These are phyloP conservation scores for Hypotaenidia philippensis DNA, from an alignment of 2,797 vertebrate genomes.

Conservation along the genomic window DNA sequence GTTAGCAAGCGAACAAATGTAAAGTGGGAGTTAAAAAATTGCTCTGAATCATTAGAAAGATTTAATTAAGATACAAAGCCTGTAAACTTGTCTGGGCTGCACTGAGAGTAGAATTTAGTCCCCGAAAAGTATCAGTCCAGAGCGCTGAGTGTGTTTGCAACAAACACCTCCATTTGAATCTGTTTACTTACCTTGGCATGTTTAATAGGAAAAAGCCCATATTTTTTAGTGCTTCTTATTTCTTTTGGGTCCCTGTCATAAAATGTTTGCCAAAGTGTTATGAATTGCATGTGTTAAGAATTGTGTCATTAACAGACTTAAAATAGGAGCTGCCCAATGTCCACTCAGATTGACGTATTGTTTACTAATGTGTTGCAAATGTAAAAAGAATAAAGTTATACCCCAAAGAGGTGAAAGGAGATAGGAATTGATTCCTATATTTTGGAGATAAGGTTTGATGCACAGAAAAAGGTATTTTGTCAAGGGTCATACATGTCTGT, in stretches of 20 bases:
- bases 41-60: constrained; percentile 65
- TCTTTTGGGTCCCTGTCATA: neutral
- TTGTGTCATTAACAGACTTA: neutral
- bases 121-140: neutral
- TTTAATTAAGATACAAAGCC: constrained; percentile 66
- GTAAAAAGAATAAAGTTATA: neutral
- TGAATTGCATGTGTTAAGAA: neutral
- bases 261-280: neutral
- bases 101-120: neutral
- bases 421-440: neutral
- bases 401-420: neutral
- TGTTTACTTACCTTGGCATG: neutral
- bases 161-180: neutral
- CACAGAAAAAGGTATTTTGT: neutral
- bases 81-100: neutral
- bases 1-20: constrained; percentile 8
- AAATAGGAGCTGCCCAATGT: neutral
- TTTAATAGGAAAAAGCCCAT: neutral
- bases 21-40: constrained; percentile 59
- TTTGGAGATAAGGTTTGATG: neutral
- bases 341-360: neutral
- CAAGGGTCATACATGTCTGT: neutral
- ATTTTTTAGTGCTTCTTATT: neutral
- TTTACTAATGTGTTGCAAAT: accelerated
- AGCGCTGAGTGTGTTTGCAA: neutral